Evolutionary conservation across 2,888 invertebrate species (phyloP), one percentile per base, ranked within the genome.

Genomic region (Deilephila elpenor): DNA sequence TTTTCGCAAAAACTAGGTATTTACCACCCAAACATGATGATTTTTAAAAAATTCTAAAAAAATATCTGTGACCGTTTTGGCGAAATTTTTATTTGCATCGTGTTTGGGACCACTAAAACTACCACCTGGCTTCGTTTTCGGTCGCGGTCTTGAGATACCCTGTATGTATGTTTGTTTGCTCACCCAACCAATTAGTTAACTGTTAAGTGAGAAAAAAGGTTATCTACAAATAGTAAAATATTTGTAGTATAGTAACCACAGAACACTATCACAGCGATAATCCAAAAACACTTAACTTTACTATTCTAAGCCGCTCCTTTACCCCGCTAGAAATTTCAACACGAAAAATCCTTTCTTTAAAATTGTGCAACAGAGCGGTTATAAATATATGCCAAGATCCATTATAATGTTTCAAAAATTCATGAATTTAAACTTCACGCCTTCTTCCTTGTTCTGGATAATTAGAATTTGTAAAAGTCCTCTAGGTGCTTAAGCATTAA

Each of bases 401-500:
- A 64, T 64, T 64, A 44, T 20, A 44, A 44, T 37, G 44, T 37
- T 64, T 64, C n/a, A 64, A 64, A 64, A 44, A 64, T 64, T 64
- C 64, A 64, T n/a, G 37, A 64, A 8, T 44, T 5, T 44, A 11
- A 44, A 64, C 20, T 64, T 64, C 20, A 64, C 64, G 44, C 25
- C 44, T 64, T 64, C 44, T 64, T 64, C 37, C n/a, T 11, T n/a
- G 64, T 64, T n/a, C 64, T 20, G 64, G 11, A 44, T 64, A 64
- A 64, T 64, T 44, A 64, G 64, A 64, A 34, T 64, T 64, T 64
- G 44, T 64, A 64, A 64, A 60, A 64, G 64, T 64, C 64, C 44
- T 44, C 20, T 44, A 44, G 44, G 11, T 64, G 37, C 37, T 64
- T 44, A 64, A 44, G 20, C n/a, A 64, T 64, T 64, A 64, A 64